Conservation (phyloP, 2,888 invertebrate genomes). For the Lepidonotus clava region DNA sequence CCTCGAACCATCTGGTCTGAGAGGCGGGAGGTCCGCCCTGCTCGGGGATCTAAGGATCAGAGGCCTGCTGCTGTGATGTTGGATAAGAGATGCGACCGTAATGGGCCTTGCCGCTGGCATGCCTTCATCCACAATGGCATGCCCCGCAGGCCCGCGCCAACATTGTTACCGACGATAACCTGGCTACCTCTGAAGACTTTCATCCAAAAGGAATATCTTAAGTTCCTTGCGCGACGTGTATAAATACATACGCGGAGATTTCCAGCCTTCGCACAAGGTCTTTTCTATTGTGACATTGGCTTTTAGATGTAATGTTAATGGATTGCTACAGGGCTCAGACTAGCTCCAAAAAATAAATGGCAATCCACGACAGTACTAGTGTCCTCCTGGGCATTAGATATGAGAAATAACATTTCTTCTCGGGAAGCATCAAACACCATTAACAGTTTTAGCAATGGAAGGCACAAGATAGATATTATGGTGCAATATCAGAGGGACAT, state of each 20-base stretch:
- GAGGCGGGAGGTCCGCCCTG: neutral
- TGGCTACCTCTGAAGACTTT: neutral
- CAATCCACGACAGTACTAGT: too few species aligned
- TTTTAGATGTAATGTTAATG: too few species aligned
- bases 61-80: conserved; percentile 26
- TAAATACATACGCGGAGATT: conserved; percentile 34
- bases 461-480: too few species aligned
- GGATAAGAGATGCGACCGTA: conserved; percentile 26
- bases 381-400: too few species aligned
- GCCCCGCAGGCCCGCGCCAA: neutral
- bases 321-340: too few species aligned
- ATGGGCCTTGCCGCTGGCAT: conserved; percentile 24
- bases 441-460: too few species aligned
- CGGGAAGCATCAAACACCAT: too few species aligned
- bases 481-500: too few species aligned
- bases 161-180: conserved; percentile 36
- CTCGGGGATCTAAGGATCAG: conserved; percentile 40
- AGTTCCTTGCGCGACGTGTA: neutral
- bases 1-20: neutral
- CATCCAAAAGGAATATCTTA: conserved; percentile 2
- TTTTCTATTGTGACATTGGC: too few species aligned
- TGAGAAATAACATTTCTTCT: too few species aligned
- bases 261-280: too few species aligned
- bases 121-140: conserved; percentile 41
- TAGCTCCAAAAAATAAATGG: too few species aligned